Base-by-base conservation (phyloP, 2,113 vertebrate species). In the Sinocyclocheilus maitianheensis region DNA sequence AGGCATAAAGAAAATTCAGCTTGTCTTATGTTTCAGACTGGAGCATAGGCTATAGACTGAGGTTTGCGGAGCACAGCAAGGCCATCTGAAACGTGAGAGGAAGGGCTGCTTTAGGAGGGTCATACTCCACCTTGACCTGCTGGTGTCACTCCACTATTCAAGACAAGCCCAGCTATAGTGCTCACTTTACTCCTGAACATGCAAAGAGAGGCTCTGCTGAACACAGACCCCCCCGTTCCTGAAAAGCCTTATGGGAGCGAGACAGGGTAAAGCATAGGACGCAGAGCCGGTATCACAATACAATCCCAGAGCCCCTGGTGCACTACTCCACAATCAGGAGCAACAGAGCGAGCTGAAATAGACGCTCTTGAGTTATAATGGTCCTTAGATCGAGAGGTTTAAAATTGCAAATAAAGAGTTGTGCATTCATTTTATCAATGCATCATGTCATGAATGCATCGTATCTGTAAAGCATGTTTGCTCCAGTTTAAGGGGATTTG, bases 121-220 rank as follows among this genome's bases (percentile, higher is more conserved):
- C 89, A n/a, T 88, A 85, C 89, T 87, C 77, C 79, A 91, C 87
- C 87, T 88, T 86, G 82, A 92, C 91, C 92, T 88, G 85, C 58
- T 84, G 85, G 72, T 92, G 91, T 92, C 91, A 90, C 88, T 43
- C 85, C 85, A 88, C 91, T 85, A 92, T 93, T 94, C 91, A 94
- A 89, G 88, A 86, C 88, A 91, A 90, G 91, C 89, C 92, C 89
- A 92, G 90, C 90, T 88, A 89, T 77, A 13, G 89, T 80, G 90
- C 91, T 94, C 92, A 91, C 77, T 87, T 94, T 94, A 91, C 88
- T 87, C 88, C 87, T 84, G 86, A 85, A 86, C 90, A 90, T 88
- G 84, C 84, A 91, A 87, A 90, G 87, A 81, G 80, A 81, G 88
- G 86, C 77, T 89, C 92, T 80, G 91, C 88, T 89, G 88, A 91